Conservation (phyloP, 2,797 vertebrate species). For the Pseudochromis fuscus region DNA sequence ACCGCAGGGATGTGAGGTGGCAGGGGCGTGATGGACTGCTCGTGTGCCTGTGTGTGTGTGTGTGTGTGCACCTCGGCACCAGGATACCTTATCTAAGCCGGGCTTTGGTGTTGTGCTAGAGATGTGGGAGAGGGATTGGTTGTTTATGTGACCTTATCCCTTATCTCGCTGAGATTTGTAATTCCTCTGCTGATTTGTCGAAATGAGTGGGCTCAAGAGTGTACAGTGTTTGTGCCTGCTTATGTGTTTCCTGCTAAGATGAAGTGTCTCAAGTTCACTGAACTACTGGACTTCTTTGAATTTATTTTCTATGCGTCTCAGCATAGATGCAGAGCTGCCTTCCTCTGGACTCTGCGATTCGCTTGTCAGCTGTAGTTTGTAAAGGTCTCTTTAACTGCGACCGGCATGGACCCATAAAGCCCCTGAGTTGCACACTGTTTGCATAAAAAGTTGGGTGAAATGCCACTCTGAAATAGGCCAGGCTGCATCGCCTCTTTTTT, state of each 20-base stretch:
- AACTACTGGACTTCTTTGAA: slow-evolving; percentile 11
- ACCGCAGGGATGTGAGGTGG: slow-evolving; percentile 56
- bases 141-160: slow-evolving; percentile 71
- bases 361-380: slow-evolving; percentile 72
- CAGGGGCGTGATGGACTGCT: slow-evolving; percentile 58
- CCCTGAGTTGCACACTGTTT: slow-evolving; percentile 60
- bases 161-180: slow-evolving; percentile 59
- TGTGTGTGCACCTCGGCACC: slow-evolving; percentile 34
- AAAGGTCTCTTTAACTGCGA: slow-evolving; percentile 71
- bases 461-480: slow-evolving; percentile 50
- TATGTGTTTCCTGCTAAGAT: slow-evolving; percentile 19
- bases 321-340: slow-evolving; percentile 23
- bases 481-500: slow-evolving; percentile 38
- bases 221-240: neutral
- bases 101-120: slow-evolving; percentile 47
- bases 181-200: slow-evolving; percentile 68
- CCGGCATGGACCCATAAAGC: slow-evolving; percentile 43
- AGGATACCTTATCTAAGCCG: slow-evolving; percentile 59
- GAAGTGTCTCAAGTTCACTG: slow-evolving; percentile 14
- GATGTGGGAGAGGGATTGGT: slow-evolving; percentile 50
- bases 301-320: slow-evolving; percentile 17
- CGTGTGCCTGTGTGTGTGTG: slow-evolving; percentile 18
- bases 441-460: slow-evolving; percentile 68
- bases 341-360: slow-evolving; percentile 49
- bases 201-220: slow-evolving; percentile 28